phyloP scores from a whole-genome alignment of 2,113 vertebrate species.

The Prunella himalayana region DNA sequence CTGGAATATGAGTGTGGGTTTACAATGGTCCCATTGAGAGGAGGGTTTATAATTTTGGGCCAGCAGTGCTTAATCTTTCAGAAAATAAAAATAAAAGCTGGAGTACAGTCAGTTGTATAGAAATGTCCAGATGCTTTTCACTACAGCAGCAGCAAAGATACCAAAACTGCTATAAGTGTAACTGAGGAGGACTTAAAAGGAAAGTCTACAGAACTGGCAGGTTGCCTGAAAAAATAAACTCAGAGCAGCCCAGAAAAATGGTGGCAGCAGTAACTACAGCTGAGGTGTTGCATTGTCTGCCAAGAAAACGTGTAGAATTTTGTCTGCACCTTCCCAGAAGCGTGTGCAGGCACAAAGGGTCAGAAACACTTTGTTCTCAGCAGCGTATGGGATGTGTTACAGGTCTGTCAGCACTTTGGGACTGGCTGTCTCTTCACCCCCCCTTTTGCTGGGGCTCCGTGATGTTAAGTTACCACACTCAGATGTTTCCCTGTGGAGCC shows the following conservation, averaged over 20 bases:
- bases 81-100: neutral
- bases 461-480: neutral
- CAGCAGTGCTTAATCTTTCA: neutral
- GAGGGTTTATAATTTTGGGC: neutral
- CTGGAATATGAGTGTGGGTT: neutral
- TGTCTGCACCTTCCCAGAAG: neutral
- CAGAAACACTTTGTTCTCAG: neutral
- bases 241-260: neutral
- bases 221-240: neutral
- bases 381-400: neutral
- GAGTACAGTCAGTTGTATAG: neutral
- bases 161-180: neutral
- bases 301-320: neutral
- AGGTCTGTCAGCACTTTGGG: conserved; percentile 5
- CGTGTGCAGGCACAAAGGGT: neutral
- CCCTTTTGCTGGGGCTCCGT: neutral
- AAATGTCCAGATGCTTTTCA: neutral
- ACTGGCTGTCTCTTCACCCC: neutral
- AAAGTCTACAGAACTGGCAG: neutral
- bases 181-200: neutral
- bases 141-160: neutral
- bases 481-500: neutral
- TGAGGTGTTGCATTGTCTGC: neutral
- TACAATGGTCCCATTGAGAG: neutral
- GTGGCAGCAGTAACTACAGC: neutral